A percentile compares a stretch with the other conserved stretches of the same genome.
Evolutionary conservation across 2,113 vertebrate species (phyloP).

Genomic region (Nothoprocta pentlandii): DNA sequence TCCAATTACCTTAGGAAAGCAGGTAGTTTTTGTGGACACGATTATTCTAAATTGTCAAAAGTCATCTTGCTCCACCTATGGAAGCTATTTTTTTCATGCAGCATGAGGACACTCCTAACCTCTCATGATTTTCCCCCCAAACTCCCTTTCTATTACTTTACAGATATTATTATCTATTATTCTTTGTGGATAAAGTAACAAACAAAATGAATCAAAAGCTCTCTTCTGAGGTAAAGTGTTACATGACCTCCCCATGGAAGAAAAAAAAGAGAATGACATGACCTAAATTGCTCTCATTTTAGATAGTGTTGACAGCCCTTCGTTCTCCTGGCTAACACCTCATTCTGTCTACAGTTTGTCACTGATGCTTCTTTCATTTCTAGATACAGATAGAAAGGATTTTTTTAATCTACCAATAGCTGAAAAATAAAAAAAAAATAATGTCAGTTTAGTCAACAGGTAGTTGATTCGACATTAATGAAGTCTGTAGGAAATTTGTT

Average conservation of each 20-base stretch:
- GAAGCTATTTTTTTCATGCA: background rate
- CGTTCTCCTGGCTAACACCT: background rate
- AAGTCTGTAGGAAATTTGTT: background rate
- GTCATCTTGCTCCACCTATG: background rate
- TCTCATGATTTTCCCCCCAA: background rate
- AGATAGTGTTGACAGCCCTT: background rate
- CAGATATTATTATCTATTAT: background rate
- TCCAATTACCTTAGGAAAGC: background rate
- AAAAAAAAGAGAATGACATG: background rate
- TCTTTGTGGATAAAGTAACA: background rate
- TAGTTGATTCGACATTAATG: background rate
- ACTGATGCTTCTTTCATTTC: background rate
- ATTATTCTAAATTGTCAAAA: background rate
- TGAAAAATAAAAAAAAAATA: background rate
- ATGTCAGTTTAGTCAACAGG: background rate
- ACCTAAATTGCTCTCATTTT: background rate
- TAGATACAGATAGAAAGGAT: background rate
- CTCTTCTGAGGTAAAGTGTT: background rate
- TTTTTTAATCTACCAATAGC: background rate
- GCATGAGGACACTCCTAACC: background rate
- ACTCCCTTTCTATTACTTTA: background rate
- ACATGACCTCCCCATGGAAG: background rate
- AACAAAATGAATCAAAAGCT: background rate
- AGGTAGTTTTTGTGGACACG: background rate
- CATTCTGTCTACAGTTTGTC: background rate